Evolutionary conservation across 1,140 invertebrate species (phyloP), one percentile per base, ranked within the genome.

Genomic region (Gonatopus flavifemur): DNA sequence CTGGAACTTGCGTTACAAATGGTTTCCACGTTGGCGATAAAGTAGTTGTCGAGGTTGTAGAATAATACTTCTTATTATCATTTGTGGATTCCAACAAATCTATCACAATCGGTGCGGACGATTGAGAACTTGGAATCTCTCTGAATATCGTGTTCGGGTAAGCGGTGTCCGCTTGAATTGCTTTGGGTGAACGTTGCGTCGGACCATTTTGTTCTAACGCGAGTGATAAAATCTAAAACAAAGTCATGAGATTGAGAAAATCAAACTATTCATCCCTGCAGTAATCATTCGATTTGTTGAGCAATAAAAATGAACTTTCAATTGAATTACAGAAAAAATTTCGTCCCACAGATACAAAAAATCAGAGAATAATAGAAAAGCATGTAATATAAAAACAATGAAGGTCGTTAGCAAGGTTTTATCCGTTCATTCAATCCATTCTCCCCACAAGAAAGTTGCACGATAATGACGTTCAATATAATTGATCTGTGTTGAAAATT

Each of bases 201-300:
- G 72, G 69, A 16, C 69, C 69, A 3, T 57, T 46, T 20, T 60
- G 65, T 2, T 43, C 61, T 13, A 78, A 46, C 5, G 74, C 76
- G 19, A 77, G 42, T 1, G 67, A 67, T 20, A 78, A 61, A 8
- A 78, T 78, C 76, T 78, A 33, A 0, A 55, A 53, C n/a, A 54
- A 45, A 9, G 20, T 6, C 1, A 25, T n/a, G 12, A 5, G 3
- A 8, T 12, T n/a, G 32, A 30, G 3, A 32, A 25, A 49, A 36
- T 16, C n/a, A 21, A 21, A 21, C 2, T 13, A 13, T 21, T n/a
- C 31, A 36, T 13, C n/a, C 28, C 2, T 32, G 31, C 16, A 6
- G n/a, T 32, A 32, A 32, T n/a, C 16, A 15, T 32, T 32, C 7
- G n/a, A n/a, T n/a, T n/a, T 13, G 7, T 15, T 32, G 6, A 6